Conservation (phyloP, 2,797 vertebrate genomes). For the Cheirogaleus major region DNA sequence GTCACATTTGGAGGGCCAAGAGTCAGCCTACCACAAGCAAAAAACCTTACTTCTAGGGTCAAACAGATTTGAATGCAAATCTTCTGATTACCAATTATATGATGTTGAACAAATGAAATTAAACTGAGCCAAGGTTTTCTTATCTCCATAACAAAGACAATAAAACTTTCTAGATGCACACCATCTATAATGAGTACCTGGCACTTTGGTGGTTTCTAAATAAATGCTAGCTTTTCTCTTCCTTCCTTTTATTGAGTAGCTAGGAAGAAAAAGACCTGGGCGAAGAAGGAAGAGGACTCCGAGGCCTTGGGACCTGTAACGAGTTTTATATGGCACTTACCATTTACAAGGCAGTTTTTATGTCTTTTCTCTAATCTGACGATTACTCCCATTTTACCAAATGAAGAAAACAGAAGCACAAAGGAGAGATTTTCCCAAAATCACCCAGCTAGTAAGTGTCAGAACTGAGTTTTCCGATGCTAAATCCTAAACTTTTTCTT, state of each 20-base stretch:
- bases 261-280: not conserved
- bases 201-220: not conserved
- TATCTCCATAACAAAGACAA: not conserved
- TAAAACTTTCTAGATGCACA: not conserved
- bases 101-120: not conserved
- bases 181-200: not conserved
- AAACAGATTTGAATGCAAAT: slow-evolving; percentile 19
- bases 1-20: not conserved
- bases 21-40: not conserved
- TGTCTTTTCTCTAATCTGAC: not conserved
- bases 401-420: slow-evolving; percentile 22
- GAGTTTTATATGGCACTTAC: not conserved
- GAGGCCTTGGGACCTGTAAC: not conserved
- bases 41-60: not conserved
- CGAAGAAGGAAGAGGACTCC: not conserved
- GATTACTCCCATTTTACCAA: not conserved
- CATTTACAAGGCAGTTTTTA: not conserved
- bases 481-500: not conserved
- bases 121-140: not conserved
- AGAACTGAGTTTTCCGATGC: not conserved
- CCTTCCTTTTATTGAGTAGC: not conserved
- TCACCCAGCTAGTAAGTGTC: not conserved
- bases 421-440: not conserved
- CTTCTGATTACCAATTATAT: not conserved
- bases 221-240: not conserved